Evolutionary conservation across 2,888 invertebrate species (phyloP), one percentile per base, ranked within the genome.

Genomic region (Bombyx huttoni): DNA sequence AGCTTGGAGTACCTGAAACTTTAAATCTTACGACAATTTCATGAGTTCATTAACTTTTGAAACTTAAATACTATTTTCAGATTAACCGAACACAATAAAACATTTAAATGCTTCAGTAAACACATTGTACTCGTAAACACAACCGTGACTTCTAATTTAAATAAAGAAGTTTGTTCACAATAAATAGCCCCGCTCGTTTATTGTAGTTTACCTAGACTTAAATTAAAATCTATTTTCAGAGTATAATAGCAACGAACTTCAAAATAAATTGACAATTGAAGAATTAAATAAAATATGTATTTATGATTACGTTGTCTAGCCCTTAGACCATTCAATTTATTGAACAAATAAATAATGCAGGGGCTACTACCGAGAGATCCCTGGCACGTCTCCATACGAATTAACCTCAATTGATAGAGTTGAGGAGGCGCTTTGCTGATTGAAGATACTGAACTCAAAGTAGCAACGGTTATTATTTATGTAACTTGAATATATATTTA

Each of bases 321-420:
- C 13, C 51, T 53, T 51, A 54, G 50, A 40, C 40, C 12, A 1
- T 40, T 40, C 40, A 12, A 40, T 7, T 79, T 81, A 84, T 85
- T 84, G 81, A 78, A 80, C 79, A 75, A 77, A 81, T 81, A 81
- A 78, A 84, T 82, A 81, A 80, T 75, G 78, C 75, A 79, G 78
- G 81, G 79, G 78, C n/a, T 80, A 63, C 57, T 70, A 73, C 65
- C 68, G 80, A 78, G 79, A 75, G 81, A 80, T 85, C 81, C 79
- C 78, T 83, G 78, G 76, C 72, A 79, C 77, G 83, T 79, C 85
- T 86, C 78, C 78, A 74, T 80, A 80, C 68, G 73, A 88, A 86
- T 88, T 88, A 86, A 88, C 87, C 87, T 84, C 88, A 88, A 88
- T 88, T 88, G 88, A 87, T 74, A 70, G 78, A 70, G 73, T 70